A percentile compares a stretch with the other conserved stretches of the same genome.
These are phyloP conservation scores for Salarias fasciatus DNA, from an alignment of 2,797 vertebrate genomes.

Conservation along the genomic window DNA sequence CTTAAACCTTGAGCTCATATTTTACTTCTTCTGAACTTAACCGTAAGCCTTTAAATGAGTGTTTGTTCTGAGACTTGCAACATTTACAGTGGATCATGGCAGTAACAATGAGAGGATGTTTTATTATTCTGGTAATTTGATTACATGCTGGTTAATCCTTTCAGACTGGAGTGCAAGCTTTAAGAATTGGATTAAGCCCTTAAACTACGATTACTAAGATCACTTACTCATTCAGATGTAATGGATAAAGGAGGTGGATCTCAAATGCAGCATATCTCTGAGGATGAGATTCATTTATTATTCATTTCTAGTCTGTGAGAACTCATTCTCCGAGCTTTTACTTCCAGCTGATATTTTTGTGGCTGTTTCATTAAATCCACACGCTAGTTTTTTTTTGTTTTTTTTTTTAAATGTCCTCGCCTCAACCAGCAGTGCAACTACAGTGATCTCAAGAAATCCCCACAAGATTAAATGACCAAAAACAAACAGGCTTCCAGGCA, in stretches of 20 bases:
- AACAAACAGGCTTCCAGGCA: conserved; percentile 41
- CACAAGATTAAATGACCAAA: conserved; percentile 40
- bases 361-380: conserved; percentile 52
- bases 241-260: conserved; percentile 71
- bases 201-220: conserved; percentile 79
- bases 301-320: conserved; percentile 69
- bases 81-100: conserved; percentile 73
- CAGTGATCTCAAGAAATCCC: conserved; percentile 34
- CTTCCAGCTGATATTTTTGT: conserved; percentile 46
- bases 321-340: conserved; percentile 53
- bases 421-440: conserved; percentile 39
- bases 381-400: conserved; percentile 44
- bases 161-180: conserved; percentile 74
- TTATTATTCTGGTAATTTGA: conserved; percentile 81
- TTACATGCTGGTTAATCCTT: conserved; percentile 81
- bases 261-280: conserved; percentile 58
- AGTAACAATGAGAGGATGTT: conserved; percentile 70
- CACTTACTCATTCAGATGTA: conserved; percentile 74
- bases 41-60: conserved; percentile 72
- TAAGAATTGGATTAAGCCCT: conserved; percentile 80
- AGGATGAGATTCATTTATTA: conserved; percentile 70
- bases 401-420: conserved; percentile 35
- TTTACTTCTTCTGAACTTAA: conserved; percentile 68
- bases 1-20: conserved; percentile 73
- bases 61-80: conserved; percentile 73